Base-by-base conservation (phyloP, 2,888 invertebrate genomes). In the Aleiodes leptofemur region DNA sequence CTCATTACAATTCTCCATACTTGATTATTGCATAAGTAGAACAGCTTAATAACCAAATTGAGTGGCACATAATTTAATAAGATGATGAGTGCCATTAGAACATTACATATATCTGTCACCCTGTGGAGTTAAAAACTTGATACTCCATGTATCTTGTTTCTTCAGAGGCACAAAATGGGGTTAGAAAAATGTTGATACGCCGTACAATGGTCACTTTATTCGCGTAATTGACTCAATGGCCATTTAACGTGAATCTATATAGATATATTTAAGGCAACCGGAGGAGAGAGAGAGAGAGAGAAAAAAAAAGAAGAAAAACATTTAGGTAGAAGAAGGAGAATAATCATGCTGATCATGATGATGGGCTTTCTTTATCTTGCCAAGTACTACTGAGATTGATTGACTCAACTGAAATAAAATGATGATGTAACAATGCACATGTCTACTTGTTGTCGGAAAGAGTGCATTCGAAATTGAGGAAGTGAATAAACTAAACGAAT, bases 141-240 rank as follows among this genome's bases (percentile, higher is more conserved):
- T 55, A 57, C 69, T 72, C 69, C 71, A 56, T 74, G 48, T 72
- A 57, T 61, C 51, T 69, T 50, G 34, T 64, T 73, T 76, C 61
- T 70, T 70, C 61, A 73, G 43, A 72, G 31, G 53, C 29, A 70
- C 31, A 70, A 79, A 86, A 84, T 80, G 83, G 85, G 84, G 84
- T 83, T 86, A 85, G 86, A 86, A 87, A 87, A 87, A 87, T 86
- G 84, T 81, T 82, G 84, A 83, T 84, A 82, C 83, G 81, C 80
- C 82, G 80, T 81, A 87, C 86, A 87, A 87, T 87, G 86, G 85
- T 84, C 85, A 86, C 86, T 87, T 86, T 86, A 87, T 85, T 83
- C 84, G 84, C 83, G 83, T 88, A 87, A 88, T 88, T 88, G 88
- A 86, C 85, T 87, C 85, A 86, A 87, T 86, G 86, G 86, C 82